Base-by-base conservation (phyloP, 2,113 vertebrate genomes). In the Phalacrocorax carbo region DNA sequence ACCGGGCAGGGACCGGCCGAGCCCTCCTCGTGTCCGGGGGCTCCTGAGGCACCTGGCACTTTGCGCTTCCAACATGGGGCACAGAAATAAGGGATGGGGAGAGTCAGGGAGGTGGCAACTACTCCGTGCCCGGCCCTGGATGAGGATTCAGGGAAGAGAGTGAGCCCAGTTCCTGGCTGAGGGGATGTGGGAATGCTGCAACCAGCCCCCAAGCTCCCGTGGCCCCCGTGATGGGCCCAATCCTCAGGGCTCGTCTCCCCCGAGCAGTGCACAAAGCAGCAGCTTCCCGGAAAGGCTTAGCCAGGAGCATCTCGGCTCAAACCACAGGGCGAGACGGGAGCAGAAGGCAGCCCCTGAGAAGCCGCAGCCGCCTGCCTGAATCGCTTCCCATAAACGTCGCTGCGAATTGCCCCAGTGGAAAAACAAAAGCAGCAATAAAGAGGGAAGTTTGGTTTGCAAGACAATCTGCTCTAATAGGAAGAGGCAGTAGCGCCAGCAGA, bases 401-500 rank as follows among this genome's bases (percentile, higher is more conserved):
- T 7, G n/a, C 0, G 32, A 64, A 91, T 77, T 5, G 49, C 65
- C 76, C 78, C 70, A 2, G 44, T 7, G 62, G 72, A 64, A 30
- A 65, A 88, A 65, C 68, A 76, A 85, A 58, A 38, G 44, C 89
- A 40, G 82, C 5, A 3, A 32, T 7, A 13, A 88, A 18, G 23
- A 11, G 9, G 68, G 46, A 78, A 70, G 86, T 62, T 75, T 48
- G 82, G 95, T 57, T 15, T 77, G 82, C 81, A 15, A 92, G 90
- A 91, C 81, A 65, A 98, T 85, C 79, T 5, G 20, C 95, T 89
- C 57, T 94, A 86, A 97, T 73, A 96, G 96, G 94, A 94, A 93
- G 85, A 96, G 95, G 96, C 96, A 94, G 94, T 58, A 83, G 96
- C 2, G 57, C 72, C 44, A 8, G 94, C 30, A 15, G 91, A 96